A percentile compares a stretch with the other conserved stretches of the same genome.
phyloP scores from a whole-genome alignment of 92 coral and sea anemone genomes.

The Phenganax subtilis region DNA sequence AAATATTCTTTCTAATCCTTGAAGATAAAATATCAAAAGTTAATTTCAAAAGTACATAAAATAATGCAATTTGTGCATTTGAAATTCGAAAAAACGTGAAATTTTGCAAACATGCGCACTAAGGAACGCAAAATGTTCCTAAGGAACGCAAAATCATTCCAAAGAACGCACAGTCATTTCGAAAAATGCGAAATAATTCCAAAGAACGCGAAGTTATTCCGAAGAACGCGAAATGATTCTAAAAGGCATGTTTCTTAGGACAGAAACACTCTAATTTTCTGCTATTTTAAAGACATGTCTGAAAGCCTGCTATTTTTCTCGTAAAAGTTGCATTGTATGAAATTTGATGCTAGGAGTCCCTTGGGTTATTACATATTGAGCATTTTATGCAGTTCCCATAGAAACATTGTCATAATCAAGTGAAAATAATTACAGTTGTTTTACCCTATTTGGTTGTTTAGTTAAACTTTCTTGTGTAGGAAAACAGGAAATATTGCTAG shows the following conservation, averaged over 20 bases:
- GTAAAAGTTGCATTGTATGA: too few species aligned
- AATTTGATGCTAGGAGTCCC: too few species aligned
- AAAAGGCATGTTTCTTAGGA: too few species aligned
- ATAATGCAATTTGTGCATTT: not conserved
- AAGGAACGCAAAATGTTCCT: not conserved
- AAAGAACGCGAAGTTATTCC: too few species aligned
- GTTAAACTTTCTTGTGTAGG: not conserved
- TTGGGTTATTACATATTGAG: not conserved
- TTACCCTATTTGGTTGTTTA: not conserved
- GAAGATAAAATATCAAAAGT: not conserved
- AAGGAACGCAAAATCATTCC: too few species aligned
- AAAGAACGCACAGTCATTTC: too few species aligned
- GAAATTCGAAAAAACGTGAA: not conserved
- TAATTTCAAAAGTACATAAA: not conserved
- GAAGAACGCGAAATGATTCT: too few species aligned
- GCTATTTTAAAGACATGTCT: too few species aligned
- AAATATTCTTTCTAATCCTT: not conserved
- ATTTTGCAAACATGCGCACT: not conserved
- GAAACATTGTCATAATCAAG: not conserved
- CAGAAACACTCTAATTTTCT: too few species aligned
- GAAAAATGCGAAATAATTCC: too few species aligned
- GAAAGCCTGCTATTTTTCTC: too few species aligned
- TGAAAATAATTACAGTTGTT: not conserved
- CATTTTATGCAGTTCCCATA: not conserved
- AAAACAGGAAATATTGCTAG: slow-evolving; percentile 36